Base-by-base conservation (phyloP, 2,888 invertebrate genomes). In the Diachrysia chrysitis region DNA sequence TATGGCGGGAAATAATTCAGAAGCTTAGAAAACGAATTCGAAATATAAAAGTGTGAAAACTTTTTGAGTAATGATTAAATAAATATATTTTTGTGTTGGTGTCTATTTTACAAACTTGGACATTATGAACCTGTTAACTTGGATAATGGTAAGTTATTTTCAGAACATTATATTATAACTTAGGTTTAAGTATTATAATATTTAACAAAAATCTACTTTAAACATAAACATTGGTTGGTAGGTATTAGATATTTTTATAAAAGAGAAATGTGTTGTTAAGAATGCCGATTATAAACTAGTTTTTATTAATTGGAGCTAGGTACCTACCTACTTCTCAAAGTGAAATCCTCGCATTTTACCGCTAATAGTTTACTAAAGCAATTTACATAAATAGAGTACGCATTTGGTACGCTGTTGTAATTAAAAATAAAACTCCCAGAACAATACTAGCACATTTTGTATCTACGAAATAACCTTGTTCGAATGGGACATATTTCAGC, bases 1-100 rank as follows among this genome's bases (percentile, higher is more conserved):
- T 71, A 92, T 93, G 93, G 90, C 92, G 92, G 89, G 90, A 91
- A 92, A 89, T 83, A 76, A 74, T 79, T 55, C 42, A 17, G 61
- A 53, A 58, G 46, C 51, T 65, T 68, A 61, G 64, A 16, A 29
- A 35, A n/a, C n/a, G 59, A 61, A 53, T 62, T 23, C n/a, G 32
- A 62, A 70, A 61, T 58, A 68, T 74, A 37, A 61, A 32, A 63
- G 14, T 53, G 65, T 66, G 62, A 60, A 19, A 51, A 32, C 58
- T 6, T 58, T 75, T 63, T 63, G 35, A 76, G 75, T 77, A 68
- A 77, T 79, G 77, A 54, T 72, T 72, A 73, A 63, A 63, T 65
- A 53, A 70, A 64, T 51, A 73, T 19, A n/a, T 68, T 62, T 65
- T 72, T 58, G 59, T 69, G 80, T 65, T 55, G 70, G 86, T 87